Percentiles rank a stretch among this genome's conserved stretches.
phyloP scores from a whole-genome alignment of 2,888 invertebrate genomes.

The Sycophila texana region DNA sequence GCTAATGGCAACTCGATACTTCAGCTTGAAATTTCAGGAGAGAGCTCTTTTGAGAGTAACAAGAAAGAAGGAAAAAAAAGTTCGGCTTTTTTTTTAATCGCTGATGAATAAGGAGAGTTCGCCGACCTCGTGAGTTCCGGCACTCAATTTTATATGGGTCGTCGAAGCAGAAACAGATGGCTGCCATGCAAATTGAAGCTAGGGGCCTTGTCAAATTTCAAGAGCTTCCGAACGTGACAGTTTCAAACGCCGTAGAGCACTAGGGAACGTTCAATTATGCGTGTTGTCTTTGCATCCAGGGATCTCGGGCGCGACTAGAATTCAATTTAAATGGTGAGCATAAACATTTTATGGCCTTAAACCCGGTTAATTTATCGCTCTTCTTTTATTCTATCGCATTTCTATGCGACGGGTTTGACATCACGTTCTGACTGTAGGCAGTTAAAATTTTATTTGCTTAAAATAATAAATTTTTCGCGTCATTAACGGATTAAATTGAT shows the following conservation, averaged over 20 bases:
- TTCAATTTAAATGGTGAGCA: constrained; percentile 29
- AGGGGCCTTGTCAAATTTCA: constrained; percentile 53
- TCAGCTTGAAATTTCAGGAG: constrained; percentile 42
- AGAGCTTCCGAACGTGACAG: constrained; percentile 54
- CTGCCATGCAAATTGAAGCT: constrained; percentile 51
- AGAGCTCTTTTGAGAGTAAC: constrained; percentile 5
- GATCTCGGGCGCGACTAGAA: constrained; percentile 1
- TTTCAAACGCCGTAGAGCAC: constrained; percentile 31
- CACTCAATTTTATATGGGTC: constrained; percentile 52
- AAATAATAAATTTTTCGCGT: background rate
- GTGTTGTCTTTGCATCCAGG: constrained; percentile 27
- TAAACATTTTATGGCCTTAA: constrained; percentile 43
- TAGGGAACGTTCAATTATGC: constrained; percentile 35
- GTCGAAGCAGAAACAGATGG: constrained; percentile 47
- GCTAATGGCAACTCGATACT: constrained; percentile 41
- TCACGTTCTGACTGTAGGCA: constrained; percentile 17
- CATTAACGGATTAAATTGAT: constrained; percentile 2
- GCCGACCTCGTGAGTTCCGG: constrained; percentile 37
- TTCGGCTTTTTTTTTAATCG: constrained; percentile 47
- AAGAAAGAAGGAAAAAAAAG: constrained; percentile 34
- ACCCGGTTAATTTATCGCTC: constrained; percentile 42
- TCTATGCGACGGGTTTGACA: background rate
- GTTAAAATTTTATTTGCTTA: constrained; percentile 14
- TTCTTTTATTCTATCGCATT: constrained; percentile 10
- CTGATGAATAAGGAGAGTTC: constrained; percentile 42